Base-by-base conservation (phyloP, 2,888 invertebrate species). In the Andrena marginata region DNA sequence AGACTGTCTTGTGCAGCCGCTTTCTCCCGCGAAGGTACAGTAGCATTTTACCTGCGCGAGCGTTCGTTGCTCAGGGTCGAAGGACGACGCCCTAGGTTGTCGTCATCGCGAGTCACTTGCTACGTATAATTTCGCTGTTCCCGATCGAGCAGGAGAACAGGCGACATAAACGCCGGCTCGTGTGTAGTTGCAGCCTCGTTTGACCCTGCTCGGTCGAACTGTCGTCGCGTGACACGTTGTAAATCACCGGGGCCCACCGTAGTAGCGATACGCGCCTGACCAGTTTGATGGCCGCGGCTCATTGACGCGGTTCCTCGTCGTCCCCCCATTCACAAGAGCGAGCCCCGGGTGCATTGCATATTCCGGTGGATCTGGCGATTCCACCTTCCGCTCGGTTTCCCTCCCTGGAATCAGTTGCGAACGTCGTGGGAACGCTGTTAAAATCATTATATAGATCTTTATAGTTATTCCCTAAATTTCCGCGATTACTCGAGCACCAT, bases 201-300 rank as follows among this genome's bases (percentile, higher is more conserved):
- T 87, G 89, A 90, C 87, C 90, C 89, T 82, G 83, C 88, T 82
- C 87, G 85, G 82, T 81, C 86, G 86, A 90, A 89, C 88, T 89
- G 89, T 87, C 82, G 85, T 89, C 90, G 89, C 90, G 88, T 86
- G 90, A 89, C 88, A 87, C 88, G 87, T 80, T 88, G 89, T 91
- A 91, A 91, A 91, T 92, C 89, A 91, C 84, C 75, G 69, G 87
- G 89, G 89, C 87, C 87, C 89, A 79, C 84, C 86, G 84, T 89
- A 84, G 83, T 80, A 82, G 85, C 88, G 89, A 87, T 90, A 91
- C 90, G 87, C 80, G 87, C 87, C 91, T 88, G 91, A 85, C 85
- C 89, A 88, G 89, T 91, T 91, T 90, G 90, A 91, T 90, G 91
- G 90, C 88, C 86, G 90, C 89, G 88, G 88, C 90, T 91, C 91